Percentiles rank a stretch among this genome's conserved stretches.
These are phyloP conservation scores for Bos javanicus DNA, from an alignment of 2,113 vertebrate genomes.

Conservation along the genomic window DNA sequence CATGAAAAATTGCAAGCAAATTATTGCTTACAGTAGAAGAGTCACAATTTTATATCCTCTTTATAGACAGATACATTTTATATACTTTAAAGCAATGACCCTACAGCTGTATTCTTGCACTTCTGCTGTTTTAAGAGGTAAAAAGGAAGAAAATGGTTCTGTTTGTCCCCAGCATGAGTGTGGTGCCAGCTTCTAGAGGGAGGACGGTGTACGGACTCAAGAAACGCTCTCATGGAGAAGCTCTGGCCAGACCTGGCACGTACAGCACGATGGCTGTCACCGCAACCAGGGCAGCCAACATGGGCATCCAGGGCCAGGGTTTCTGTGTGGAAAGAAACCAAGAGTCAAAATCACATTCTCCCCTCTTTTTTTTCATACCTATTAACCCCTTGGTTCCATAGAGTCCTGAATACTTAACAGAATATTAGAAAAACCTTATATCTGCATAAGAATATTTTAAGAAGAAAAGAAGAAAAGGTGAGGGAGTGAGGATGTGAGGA, in stretches of 20 bases:
- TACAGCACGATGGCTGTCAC: conserved; percentile 96
- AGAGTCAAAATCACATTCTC: conserved; percentile 83
- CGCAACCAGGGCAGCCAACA: conserved; percentile 96
- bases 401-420: conserved; percentile 73
- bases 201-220: conserved; percentile 86
- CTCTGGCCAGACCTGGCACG: conserved; percentile 93
- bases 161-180: conserved; percentile 83
- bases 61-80: conserved; percentile 98
- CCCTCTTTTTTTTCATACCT: conserved; percentile 70
- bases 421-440: conserved; percentile 41
- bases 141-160: conserved; percentile 86
- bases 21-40: conserved; percentile 92
- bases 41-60: conserved; percentile 93
- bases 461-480: conserved; percentile 1
- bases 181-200: conserved; percentile 87
- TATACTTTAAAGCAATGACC: conserved; percentile 93
- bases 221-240: conserved; percentile 89
- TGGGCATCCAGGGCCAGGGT: conserved; percentile 98
- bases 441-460: conserved; percentile 36
- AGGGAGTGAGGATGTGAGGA: background rate
- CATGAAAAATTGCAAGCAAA: conserved; percentile 89
- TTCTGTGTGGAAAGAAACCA: conserved; percentile 89
- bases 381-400: conserved; percentile 73
- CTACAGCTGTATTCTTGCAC: conserved; percentile 86
- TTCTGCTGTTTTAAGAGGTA: conserved; percentile 87